phyloP scores from a whole-genome alignment of 64 coral and sea anemone species.

The Platygyra sinensis region DNA sequence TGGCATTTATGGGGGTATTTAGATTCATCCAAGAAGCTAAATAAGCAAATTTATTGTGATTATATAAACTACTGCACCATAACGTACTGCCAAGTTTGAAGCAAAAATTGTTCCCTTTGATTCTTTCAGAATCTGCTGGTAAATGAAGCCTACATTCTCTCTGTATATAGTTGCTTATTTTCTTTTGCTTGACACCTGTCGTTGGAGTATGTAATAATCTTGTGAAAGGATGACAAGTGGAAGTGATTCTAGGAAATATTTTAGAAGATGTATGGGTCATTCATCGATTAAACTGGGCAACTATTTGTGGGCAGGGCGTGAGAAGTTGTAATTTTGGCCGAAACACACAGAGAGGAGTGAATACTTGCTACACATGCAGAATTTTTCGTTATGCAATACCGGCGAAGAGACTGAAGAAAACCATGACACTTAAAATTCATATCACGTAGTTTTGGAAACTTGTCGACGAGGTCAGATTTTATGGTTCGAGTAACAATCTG shows the following conservation, averaged over 20 bases:
- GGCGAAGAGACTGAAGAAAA: background rate
- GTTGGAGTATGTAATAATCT: background rate
- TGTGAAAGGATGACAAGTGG: background rate
- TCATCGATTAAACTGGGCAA: background rate
- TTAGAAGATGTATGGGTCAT: background rate
- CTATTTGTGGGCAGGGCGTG: background rate
- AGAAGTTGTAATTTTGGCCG: background rate
- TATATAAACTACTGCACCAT: too few species aligned
- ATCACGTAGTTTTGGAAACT: background rate
- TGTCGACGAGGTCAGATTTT: slow-evolving; percentile 17
- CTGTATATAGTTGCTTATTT: background rate
- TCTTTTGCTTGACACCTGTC: background rate
- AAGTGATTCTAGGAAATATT: background rate
- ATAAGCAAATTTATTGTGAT: too few species aligned
- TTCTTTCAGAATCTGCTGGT: too few species aligned
- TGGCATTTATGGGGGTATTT: too few species aligned
- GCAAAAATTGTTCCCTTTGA: too few species aligned
- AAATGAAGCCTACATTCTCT: too few species aligned
- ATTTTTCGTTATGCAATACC: background rate
- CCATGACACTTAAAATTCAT: slow-evolving; percentile 18
- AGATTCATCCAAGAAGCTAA: too few species aligned
- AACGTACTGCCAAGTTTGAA: too few species aligned
- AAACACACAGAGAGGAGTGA: background rate
- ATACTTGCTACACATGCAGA: background rate
- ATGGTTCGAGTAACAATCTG: background rate